Evolutionary conservation across 2,113 vertebrate species (phyloP).

Genomic region (Thunnus maccoyii): DNA sequence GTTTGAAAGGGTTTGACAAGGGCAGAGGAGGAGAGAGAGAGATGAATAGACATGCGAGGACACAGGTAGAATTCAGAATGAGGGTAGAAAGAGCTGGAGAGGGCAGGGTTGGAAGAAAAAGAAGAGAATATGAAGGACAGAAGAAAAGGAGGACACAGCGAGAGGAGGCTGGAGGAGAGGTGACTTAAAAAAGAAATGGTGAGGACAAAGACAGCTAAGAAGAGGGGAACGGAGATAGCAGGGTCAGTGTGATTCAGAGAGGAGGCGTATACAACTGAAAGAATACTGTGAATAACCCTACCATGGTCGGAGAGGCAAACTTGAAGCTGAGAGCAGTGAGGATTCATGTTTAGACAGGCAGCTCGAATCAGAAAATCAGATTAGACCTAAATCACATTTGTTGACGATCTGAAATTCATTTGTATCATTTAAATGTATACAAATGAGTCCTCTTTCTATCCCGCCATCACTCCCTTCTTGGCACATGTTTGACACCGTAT

Average conservation of each 20-base stretch:
- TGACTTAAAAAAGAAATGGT: constrained; percentile 17
- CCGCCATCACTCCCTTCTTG: neutral
- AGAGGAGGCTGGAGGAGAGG: constrained; percentile 22
- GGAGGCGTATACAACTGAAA: neutral
- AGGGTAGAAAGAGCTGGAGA: constrained; percentile 19
- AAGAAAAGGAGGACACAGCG: neutral
- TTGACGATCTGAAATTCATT: constrained; percentile 11
- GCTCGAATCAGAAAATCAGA: constrained; percentile 24
- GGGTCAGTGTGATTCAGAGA: constrained; percentile 31
- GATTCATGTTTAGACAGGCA: neutral
- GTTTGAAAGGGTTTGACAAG: constrained; percentile 62
- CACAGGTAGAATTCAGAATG: constrained; percentile 65
- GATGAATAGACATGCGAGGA: constrained; percentile 53
- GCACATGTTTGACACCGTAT: constrained; percentile 32
- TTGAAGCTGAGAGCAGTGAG: neutral
- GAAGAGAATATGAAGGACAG: constrained; percentile 34
- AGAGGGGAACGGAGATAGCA: neutral
- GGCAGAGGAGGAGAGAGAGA: constrained; percentile 52
- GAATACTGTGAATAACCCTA: neutral
- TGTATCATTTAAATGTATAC: neutral
- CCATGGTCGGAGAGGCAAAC: too few species aligned
- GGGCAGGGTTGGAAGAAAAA: constrained; percentile 17
- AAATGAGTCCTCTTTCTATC: neutral
- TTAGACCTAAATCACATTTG: constrained; percentile 19
- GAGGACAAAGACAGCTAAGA: constrained; percentile 28